Evolutionary conservation across 2,113 vertebrate genomes (phyloP), one percentile per base, ranked within the genome.

Genomic region (Pithys albifrons): DNA sequence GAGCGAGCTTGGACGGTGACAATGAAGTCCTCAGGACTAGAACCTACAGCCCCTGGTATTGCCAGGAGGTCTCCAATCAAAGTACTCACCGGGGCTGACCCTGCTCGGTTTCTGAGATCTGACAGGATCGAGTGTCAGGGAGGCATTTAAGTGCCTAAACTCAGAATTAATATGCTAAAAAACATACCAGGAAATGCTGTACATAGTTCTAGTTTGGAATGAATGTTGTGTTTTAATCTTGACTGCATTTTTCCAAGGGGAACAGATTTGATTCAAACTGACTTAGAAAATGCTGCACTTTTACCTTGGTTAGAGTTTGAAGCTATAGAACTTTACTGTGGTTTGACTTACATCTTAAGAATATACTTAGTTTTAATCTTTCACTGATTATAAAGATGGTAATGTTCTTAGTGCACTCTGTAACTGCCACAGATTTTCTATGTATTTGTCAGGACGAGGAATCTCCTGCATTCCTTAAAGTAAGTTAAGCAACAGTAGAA

Each of bases 391-490:
- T 92, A 87, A 87, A 95, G 28, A 75, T 52, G 20, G 49, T 95
- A 87, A 74, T 80, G 58, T 95, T 93, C 91, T 93, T 85, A 91
- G 81, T 84, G 35, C 37, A 88, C 25, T 85, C 66, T 94, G 78
- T 86, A 82, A 58, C 49, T 46, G 89, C 71, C 58, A 31, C 13
- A 49, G 55, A n/a, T 82, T 65, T 85, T 69, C 39, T 75, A 3
- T 1, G 3, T 95, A 89, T 94, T 70, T 97, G 74, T 90, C 91
- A 83, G 89, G 93, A 88, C 95, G 85, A 94, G 73, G 35, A 28
- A 43, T 69, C 54, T 93, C 67, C 31, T 90, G 35, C 62, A 76
- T 97, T 94, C 95, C 88, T 96, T 92, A 80, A 92, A 96, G 37
- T 69, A 88, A 73, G 31, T 91, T 83, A 70, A 51, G 74, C 43